phyloP scores from a whole-genome alignment of 2,797 vertebrate species.

The Percopsis omiscomaycus region DNA sequence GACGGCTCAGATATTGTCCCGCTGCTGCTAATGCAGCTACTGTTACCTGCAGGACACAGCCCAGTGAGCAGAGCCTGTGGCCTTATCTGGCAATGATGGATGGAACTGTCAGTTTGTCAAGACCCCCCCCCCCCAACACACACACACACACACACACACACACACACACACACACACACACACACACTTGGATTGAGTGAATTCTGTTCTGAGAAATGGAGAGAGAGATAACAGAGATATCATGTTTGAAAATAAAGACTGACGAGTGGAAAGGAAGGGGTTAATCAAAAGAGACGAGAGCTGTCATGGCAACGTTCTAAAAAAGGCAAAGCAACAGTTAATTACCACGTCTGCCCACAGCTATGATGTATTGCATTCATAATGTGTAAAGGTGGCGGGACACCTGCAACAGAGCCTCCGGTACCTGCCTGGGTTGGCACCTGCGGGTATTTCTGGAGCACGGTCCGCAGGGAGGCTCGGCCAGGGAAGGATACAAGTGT shows the following conservation, averaged over 20 bases:
- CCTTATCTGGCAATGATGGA: constrained; percentile 52
- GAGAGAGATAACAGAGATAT: constrained; percentile 11
- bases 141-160: constrained; percentile 4
- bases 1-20: constrained; percentile 35
- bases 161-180: constrained; percentile 7
- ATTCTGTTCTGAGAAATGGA: not conserved
- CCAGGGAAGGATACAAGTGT: constrained; percentile 25
- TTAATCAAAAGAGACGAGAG: constrained; percentile 44
- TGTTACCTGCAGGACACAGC: constrained; percentile 47
- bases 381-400: constrained; percentile 64
- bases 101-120: constrained; percentile 32
- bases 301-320: constrained; percentile 71
- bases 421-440: constrained; percentile 58
- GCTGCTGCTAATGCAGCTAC: constrained; percentile 37
- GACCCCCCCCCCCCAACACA: not conserved
- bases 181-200: not conserved
- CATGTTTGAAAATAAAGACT: constrained; percentile 12
- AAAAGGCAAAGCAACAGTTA: constrained; percentile 71
- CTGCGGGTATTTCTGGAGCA: constrained; percentile 65
- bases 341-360: constrained; percentile 74
- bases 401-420: constrained; percentile 64
- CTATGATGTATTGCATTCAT: constrained; percentile 58
- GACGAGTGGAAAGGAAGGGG: constrained; percentile 39
- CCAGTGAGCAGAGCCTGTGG: constrained; percentile 34
- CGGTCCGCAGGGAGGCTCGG: constrained; percentile 31